Evolutionary conservation across 2,113 vertebrate genomes (phyloP), one percentile per base, ranked within the genome.

Genomic region (Channa argus): DNA sequence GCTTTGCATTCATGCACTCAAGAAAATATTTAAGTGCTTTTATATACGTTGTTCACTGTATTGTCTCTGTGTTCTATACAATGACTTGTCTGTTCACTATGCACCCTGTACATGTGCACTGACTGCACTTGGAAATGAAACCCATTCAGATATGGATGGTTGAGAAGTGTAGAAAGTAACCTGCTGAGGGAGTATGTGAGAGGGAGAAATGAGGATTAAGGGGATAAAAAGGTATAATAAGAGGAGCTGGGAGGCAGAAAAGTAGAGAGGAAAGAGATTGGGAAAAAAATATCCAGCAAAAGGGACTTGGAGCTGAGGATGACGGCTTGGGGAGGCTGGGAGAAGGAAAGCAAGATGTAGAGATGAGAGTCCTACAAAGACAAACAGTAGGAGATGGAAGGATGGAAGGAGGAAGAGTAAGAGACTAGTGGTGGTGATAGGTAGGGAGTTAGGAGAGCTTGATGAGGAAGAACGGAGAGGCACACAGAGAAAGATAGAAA

Each of bases 121-220:
- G 63, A 50, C 51, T 2, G 54, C 11, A 36, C 60, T 75, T 33
- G 61, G 64, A 71, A 77, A 74, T 74, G 49, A 80, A 77, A 72
- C 74, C 68, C 63, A 68, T 71, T 69, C 82, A 5, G 66, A 79
- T 60, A 62, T 34, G 55, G 83, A 68, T 58, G 79, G 72, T 0
- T 2, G 11, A 54, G 62, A 51, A 9, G 76, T 34, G 11, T 3
- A 64, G 66, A 66, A 71, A 81, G 78, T 36, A 72, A 74, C 63
- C 73, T 60, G 70, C 74, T 10, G 24, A 47, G 78, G 55, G 73
- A 78, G 56, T 45, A 6, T 55, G 56, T 15, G 74, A 39, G 68
- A 80, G 41, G 45, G 49, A 70, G 80, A 65, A 80, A 79, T 69
- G 59, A 73, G 86, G 82, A 86, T 85, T 83, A 83, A 59, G 77